Conservation (phyloP, 2,113 vertebrate genomes). For the Caracal caracal region DNA sequence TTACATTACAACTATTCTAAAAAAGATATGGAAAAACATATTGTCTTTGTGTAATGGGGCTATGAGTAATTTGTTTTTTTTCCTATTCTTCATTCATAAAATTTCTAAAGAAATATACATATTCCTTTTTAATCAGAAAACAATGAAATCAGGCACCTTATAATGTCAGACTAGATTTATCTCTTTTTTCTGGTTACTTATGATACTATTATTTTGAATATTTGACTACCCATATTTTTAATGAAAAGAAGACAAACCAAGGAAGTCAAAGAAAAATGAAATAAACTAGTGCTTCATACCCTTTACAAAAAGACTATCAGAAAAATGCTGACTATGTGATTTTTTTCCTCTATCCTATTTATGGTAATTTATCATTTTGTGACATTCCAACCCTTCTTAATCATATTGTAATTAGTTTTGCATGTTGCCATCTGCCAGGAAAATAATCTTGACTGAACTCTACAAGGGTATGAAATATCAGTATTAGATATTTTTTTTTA, state of each 20-base stretch:
- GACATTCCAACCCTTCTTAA: constrained; percentile 30
- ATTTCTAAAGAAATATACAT: not conserved
- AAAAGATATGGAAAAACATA: not conserved
- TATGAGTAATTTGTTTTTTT: not conserved
- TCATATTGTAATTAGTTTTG: constrained; percentile 33
- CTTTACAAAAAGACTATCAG: not conserved
- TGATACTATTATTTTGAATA: not conserved
- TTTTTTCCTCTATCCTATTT: not conserved
- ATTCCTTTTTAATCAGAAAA: constrained; percentile 12
- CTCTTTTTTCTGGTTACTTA: not conserved
- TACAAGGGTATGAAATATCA: not conserved
- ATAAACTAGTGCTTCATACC: not conserved
- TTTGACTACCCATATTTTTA: not conserved
- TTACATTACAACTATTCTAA: not conserved
- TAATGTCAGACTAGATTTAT: not conserved
- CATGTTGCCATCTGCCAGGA: constrained; percentile 27
- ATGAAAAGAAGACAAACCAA: not conserved
- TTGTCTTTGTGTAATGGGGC: not conserved
- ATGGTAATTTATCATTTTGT: constrained; percentile 54
- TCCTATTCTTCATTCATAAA: not conserved
- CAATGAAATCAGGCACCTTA: not conserved
- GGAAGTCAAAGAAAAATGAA: not conserved
- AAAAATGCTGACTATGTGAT: constrained; percentile 18
- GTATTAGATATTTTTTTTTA: not conserved
- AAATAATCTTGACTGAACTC: constrained; percentile 33